Evolutionary conservation across 2,113 vertebrate species (phyloP).

Genomic region (Dendrocopos noguchii): DNA sequence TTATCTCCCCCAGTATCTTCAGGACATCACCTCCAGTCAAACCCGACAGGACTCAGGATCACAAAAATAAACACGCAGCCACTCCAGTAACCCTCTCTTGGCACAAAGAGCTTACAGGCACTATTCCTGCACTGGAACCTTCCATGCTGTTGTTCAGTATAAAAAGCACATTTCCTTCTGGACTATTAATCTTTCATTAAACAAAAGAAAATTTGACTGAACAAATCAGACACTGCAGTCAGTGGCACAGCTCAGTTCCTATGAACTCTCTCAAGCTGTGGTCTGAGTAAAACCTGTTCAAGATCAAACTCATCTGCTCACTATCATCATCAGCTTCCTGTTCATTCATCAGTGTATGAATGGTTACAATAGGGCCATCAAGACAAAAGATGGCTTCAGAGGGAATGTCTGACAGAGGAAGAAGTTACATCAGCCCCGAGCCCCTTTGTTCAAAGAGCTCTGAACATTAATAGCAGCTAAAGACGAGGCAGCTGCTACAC

Average conservation of each 20-base stretch:
- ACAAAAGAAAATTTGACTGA: neutral
- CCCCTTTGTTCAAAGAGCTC: constrained; percentile 55
- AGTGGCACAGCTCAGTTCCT: neutral
- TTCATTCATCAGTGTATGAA: constrained; percentile 58
- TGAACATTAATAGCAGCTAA: constrained; percentile 62
- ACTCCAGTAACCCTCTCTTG: neutral
- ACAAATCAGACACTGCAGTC: neutral
- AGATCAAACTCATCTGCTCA: constrained; percentile 66
- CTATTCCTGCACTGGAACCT: neutral
- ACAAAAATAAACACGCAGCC: neutral
- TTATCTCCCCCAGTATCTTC: neutral
- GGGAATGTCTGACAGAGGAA: constrained; percentile 45
- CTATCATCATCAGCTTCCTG: constrained; percentile 66
- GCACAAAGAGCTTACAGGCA: neutral
- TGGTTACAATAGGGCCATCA: constrained; percentile 47
- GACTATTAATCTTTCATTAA: neutral
- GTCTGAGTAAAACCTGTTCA: constrained; percentile 41
- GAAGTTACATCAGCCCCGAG: constrained; percentile 51
- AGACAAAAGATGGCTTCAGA: constrained; percentile 69
- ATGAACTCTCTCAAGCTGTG: neutral
- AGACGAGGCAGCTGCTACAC: constrained; percentile 62
- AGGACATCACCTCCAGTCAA: neutral
- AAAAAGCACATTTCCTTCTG: neutral
- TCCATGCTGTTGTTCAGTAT: neutral
- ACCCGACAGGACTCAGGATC: neutral